phyloP scores from a whole-genome alignment of 37 sponge, comb jelly and placozoan species.

The Chondrilla cf. caribensis region DNA sequence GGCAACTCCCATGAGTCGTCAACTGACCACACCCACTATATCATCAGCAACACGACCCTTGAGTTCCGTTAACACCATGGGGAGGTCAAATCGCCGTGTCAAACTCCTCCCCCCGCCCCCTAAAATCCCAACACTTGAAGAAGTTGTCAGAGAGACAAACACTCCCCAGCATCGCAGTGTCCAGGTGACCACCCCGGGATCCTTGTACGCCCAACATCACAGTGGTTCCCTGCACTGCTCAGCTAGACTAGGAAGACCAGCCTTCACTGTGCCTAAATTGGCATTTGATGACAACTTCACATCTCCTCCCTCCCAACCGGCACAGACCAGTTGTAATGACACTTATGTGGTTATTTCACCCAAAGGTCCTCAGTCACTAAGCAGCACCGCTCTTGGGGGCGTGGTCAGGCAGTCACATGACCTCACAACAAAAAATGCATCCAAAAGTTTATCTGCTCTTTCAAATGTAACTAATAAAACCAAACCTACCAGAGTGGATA shows the following conservation, averaged over 20 bases:
- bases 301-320: conserved; percentile 1
- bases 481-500: not conserved
- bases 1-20: not conserved
- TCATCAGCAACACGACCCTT: conserved; percentile 2
- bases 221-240: not conserved
- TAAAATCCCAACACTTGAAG: conserved; percentile 3
- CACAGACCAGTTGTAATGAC: not conserved
- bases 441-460: not conserved
- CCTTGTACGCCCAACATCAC: not conserved
- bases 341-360: not conserved
- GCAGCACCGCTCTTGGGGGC: not conserved
- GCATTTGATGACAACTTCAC: conserved; percentile 27
- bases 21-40: conserved; percentile 3
- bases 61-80: not conserved
- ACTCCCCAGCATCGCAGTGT: not conserved
- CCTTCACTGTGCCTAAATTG: not conserved
- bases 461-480: not conserved
- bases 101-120: conserved; percentile 7
- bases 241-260: too few species aligned
- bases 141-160: too few species aligned
- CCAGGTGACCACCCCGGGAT: not conserved
- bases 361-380: not conserved
- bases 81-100: not conserved
- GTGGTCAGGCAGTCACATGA: not conserved
- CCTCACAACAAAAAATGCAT: not conserved